Percentiles rank a stretch among this genome's conserved stretches.
Conservation (phyloP, 1,140 invertebrate genomes). For the Sipha flava region DNA sequence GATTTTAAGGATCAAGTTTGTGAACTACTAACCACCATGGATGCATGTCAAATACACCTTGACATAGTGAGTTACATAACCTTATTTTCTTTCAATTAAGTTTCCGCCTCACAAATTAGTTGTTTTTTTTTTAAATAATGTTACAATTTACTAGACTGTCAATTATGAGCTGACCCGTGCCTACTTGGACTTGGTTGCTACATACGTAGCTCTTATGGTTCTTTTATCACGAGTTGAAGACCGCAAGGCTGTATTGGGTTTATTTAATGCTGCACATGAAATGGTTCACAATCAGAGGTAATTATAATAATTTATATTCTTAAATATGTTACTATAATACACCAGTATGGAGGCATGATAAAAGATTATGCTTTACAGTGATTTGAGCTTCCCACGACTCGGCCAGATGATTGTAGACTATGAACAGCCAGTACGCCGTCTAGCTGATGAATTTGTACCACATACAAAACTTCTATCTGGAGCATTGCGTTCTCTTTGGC, state of each 20-base stretch:
- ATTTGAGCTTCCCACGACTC: slow-evolving; percentile 84
- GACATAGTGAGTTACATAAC: slow-evolving; percentile 64
- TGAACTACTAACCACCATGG: slow-evolving; percentile 94
- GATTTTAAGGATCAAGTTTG: slow-evolving; percentile 98
- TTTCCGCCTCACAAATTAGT: no score
- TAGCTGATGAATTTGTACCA: slow-evolving; percentile 93
- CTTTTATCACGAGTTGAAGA: slow-evolving; percentile 93
- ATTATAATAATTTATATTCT: background rate
- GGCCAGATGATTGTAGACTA: slow-evolving; percentile 98
- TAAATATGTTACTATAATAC: no score
- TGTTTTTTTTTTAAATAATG: no score
- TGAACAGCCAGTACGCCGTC: slow-evolving; percentile 88
- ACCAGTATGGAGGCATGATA: no score
- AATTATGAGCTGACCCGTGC: slow-evolving; percentile 95
- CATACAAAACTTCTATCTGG: slow-evolving; percentile 79
- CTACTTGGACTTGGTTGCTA: slow-evolving; percentile 89
- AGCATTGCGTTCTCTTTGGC: slow-evolving; percentile 77
- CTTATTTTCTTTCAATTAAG: no score
- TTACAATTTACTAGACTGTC: slow-evolving; percentile 61
- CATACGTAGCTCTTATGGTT: slow-evolving; percentile 93
- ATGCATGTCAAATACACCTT: slow-evolving; percentile 87
- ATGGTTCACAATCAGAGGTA: slow-evolving; percentile 78
- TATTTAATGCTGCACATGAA: slow-evolving; percentile 97
- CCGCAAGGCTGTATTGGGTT: slow-evolving; percentile 88
- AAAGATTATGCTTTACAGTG: no score